These are phyloP conservation scores for Calliphora vomitoria DNA, from an alignment of 2,888 invertebrate species.

Conservation along the genomic window DNA sequence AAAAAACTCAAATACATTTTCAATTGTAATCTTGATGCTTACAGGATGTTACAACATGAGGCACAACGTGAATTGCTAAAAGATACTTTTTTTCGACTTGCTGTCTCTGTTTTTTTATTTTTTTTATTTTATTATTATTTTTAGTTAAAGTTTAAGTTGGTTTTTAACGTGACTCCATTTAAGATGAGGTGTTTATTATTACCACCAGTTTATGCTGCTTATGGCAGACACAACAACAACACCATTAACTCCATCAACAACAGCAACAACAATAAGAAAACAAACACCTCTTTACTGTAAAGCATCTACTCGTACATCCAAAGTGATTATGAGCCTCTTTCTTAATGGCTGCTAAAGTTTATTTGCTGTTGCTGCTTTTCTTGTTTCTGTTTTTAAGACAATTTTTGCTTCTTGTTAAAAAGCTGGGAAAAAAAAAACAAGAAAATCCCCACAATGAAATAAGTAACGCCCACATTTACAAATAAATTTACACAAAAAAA, in stretches of 20 bases:
- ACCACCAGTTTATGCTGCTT: constrained; percentile 70
- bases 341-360: constrained; percentile 71
- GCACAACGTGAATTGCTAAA: constrained; percentile 52
- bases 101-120: constrained; percentile 40
- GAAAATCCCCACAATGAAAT: constrained; percentile 56
- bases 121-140: not conserved
- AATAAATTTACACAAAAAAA: constrained; percentile 62
- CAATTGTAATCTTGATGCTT: constrained; percentile 66
- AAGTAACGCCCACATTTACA: constrained; percentile 73
- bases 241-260: constrained; percentile 47
- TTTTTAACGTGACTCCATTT: constrained; percentile 66
- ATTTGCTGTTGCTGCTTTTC: constrained; percentile 30
- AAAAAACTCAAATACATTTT: constrained; percentile 12
- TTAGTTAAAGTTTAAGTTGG: constrained; percentile 16
- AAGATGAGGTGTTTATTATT: constrained; percentile 74
- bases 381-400: constrained; percentile 16
- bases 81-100: constrained; percentile 14
- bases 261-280: constrained; percentile 6
- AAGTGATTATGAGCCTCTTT: constrained; percentile 65
- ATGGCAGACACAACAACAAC: constrained; percentile 58
- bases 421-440: constrained; percentile 40
- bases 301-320: constrained; percentile 56
- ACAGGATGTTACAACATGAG: constrained; percentile 70
- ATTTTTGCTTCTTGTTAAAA: constrained; percentile 42
- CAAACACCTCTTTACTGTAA: constrained; percentile 40